Conservation (phyloP, 2,888 invertebrate species). For the Nephrotoma flavescens region DNA sequence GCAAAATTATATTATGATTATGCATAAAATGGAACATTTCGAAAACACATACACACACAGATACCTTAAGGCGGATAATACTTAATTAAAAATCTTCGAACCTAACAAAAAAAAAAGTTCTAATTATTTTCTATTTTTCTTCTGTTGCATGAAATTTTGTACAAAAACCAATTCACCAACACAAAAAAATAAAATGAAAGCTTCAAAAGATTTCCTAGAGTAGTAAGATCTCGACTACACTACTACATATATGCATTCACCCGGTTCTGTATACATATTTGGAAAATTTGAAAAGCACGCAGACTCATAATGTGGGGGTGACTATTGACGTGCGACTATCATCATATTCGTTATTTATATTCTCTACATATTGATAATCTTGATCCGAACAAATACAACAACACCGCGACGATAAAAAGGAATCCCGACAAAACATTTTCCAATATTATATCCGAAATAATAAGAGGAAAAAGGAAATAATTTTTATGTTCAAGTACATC, state of each 20-base stretch:
- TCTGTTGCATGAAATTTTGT: neutral
- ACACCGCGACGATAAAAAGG: neutral
- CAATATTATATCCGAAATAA: slow-evolving; percentile 1
- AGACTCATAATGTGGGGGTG: neutral
- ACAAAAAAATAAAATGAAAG: neutral
- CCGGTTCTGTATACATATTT: neutral
- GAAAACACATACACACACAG: neutral
- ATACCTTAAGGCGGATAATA: neutral
- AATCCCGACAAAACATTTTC: slow-evolving; percentile 1
- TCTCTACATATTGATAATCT: neutral
- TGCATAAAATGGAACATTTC: neutral
- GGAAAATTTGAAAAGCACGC: neutral
- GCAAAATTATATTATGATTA: neutral
- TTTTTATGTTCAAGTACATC: slow-evolving; percentile 9
- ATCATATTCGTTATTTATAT: neutral
- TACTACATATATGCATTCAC: neutral
- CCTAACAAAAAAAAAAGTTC: neutral
- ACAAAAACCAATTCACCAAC: neutral
- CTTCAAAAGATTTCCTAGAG: neutral
- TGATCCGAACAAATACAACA: neutral
- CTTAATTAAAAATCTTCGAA: slow-evolving; percentile 2
- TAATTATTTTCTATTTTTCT: neutral
- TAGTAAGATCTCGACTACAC: neutral
- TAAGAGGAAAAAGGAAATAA: slow-evolving; percentile 12
- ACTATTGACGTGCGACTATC: neutral